Evolutionary conservation across 1,140 invertebrate genomes (phyloP), one percentile per base, ranked within the genome.

Genomic region (Aphelinus certus): DNA sequence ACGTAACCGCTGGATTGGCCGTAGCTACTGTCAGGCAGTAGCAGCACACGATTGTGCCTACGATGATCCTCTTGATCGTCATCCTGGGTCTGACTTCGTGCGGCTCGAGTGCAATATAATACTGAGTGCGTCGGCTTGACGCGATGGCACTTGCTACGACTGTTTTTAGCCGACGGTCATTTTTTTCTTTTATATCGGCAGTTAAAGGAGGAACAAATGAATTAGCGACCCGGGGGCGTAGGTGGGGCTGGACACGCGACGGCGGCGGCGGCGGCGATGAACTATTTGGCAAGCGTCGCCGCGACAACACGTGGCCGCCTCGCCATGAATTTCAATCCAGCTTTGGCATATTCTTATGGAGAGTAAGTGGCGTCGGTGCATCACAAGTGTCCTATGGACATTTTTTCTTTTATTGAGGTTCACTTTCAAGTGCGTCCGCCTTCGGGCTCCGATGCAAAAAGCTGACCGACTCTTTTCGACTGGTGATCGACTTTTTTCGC

Each of bases 241-340:
- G 60, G 73, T 68, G 73, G 73, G 73, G 73, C 56, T 62, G 5
- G 6, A 10, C 7, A 60, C 26, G 57, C 57, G 57, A 53, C 51
- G 4, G 4, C 4, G 9, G 51, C 4, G 9, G 4, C 51, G 84
- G 83, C 69, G 48, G 55, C 46, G 64, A 74, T 87, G 85, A 85
- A 83, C 86, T 80, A 87, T 87, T 88, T 88, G 87, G 87, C 87
- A 87, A 83, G 80, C 82, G 73, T 76, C 79, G 79, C 79, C 78
- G 76, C 76, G 51, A 53, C 26, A 26, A 26, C 26, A 26, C 51
- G 79, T 76, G 60, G 42, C 57, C 46, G 26, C 51, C 79, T 53
- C 65, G 69, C 79, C 86, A 81, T 76, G 87, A 87, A 88, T 88
- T 83, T 87, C 82, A 87, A 88, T 86, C 83, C 53, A 66, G 64